Evolutionary conservation across 2,113 vertebrate genomes (phyloP).

Genomic region (Alectura lathami): DNA sequence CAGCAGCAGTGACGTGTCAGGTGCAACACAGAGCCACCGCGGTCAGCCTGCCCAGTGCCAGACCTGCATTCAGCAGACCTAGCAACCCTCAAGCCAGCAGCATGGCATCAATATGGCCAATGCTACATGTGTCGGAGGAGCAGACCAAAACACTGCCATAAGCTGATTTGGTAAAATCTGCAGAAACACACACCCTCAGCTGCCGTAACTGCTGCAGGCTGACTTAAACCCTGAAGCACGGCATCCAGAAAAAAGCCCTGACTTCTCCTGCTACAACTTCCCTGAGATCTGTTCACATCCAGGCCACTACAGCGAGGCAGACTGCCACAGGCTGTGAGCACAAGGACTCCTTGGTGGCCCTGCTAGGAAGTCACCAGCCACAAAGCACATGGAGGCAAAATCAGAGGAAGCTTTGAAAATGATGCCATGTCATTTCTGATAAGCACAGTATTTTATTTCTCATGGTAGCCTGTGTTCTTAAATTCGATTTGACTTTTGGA

Average conservation of each 20-base stretch:
- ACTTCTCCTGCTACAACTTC: not conserved
- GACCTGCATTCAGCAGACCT: not conserved
- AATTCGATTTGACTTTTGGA: not conserved
- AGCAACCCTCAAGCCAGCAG: not conserved
- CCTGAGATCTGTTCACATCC: not conserved
- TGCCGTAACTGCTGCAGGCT: not conserved
- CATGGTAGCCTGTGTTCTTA: fast-evolving
- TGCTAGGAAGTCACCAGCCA: not conserved
- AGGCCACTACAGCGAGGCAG: not conserved
- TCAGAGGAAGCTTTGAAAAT: not conserved
- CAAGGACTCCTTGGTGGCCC: not conserved
- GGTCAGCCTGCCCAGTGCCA: not conserved
- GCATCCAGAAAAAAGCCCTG: not conserved
- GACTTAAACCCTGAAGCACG: not conserved
- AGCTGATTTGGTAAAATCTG: not conserved
- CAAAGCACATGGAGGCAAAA: not conserved
- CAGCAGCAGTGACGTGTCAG: fast-evolving
- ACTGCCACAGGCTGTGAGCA: fast-evolving
- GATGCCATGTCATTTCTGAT: not conserved
- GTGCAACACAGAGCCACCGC: not conserved
- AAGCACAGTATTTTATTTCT: not conserved
- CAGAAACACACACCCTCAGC: fast-evolving
- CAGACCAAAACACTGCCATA: not conserved
- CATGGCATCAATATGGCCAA: fast-evolving
- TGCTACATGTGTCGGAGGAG: fast-evolving